A percentile compares a stretch with the other conserved stretches of the same genome.
Conservation (phyloP, 2,797 vertebrate species). For the Columba guinea region DNA sequence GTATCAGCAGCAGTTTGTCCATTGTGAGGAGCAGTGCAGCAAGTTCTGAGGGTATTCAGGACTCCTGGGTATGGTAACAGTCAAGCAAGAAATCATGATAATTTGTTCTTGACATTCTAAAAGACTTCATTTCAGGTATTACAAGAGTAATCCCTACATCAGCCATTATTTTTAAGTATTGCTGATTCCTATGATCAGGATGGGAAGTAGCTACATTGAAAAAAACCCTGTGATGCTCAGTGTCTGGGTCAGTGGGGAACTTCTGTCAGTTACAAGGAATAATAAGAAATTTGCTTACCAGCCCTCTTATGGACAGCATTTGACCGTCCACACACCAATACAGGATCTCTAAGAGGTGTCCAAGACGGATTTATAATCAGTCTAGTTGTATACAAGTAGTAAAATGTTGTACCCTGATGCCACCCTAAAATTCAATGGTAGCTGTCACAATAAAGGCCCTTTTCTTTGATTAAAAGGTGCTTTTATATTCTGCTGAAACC, state of each 20-base stretch:
- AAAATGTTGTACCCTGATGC: neutral
- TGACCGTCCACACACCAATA: neutral
- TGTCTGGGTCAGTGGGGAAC: neutral
- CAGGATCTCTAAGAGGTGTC: neutral
- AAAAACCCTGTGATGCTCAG: neutral
- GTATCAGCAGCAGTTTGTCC: neutral
- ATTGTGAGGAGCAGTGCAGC: neutral
- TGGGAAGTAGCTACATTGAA: neutral
- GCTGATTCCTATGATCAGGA: neutral
- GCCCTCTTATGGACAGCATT: neutral
- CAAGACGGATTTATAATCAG: neutral
- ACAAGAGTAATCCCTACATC: neutral
- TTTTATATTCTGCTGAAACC: neutral
- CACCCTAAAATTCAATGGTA: neutral
- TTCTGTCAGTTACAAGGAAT: neutral
- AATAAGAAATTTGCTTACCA: neutral
- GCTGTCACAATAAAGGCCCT: neutral
- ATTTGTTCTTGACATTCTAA: neutral
- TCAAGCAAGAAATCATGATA: neutral
- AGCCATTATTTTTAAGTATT: neutral
- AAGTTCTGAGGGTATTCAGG: neutral
- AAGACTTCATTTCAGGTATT: neutral
- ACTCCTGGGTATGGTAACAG: neutral
- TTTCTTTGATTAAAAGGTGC: neutral
- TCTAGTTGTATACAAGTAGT: neutral